Evolutionary conservation across 2,797 vertebrate species (phyloP).

Genomic region (Pogonophryne albipinna): DNA sequence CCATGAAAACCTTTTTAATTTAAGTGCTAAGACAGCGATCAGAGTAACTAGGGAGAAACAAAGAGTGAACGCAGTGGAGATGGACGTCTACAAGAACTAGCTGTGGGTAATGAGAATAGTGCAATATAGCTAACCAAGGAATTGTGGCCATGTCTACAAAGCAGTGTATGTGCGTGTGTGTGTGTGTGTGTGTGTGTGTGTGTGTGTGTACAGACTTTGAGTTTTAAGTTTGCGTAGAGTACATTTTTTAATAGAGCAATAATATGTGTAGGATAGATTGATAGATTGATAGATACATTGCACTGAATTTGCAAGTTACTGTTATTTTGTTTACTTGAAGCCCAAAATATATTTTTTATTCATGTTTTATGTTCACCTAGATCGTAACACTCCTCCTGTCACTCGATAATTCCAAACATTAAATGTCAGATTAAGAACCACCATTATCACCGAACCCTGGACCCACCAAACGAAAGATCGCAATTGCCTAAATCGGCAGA

Average conservation of each 20-base stretch:
- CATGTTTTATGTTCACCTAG: slow-evolving; percentile 33
- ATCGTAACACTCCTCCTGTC: slow-evolving; percentile 25
- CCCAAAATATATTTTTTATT: slow-evolving; percentile 15
- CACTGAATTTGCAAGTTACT: slow-evolving; percentile 16
- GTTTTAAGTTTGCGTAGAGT: slow-evolving; percentile 56
- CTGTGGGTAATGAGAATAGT: slow-evolving; percentile 60
- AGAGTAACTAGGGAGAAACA: slow-evolving; percentile 15
- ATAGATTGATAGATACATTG: slow-evolving; percentile 41
- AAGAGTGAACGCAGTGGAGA: slow-evolving; percentile 19
- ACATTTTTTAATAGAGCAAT: slow-evolving; percentile 74
- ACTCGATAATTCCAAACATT: slow-evolving; percentile 9
- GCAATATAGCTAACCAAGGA: slow-evolving; percentile 68
- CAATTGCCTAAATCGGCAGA: slow-evolving; percentile 17
- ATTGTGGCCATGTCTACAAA: slow-evolving; percentile 35
- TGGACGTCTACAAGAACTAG: slow-evolving; percentile 20
- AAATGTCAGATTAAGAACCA: neutral
- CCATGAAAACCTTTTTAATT: slow-evolving; percentile 48
- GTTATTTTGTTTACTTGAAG: slow-evolving; percentile 35
- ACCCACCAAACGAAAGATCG: slow-evolving; percentile 13
- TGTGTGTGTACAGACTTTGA: slow-evolving; percentile 18
- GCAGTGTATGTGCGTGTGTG: slow-evolving; percentile 26
- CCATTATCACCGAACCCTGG: slow-evolving; percentile 5
- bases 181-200: neutral
- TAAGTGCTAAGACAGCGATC: slow-evolving; percentile 65
- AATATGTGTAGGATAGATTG: slow-evolving; percentile 63